Percentiles rank a stretch among this genome's conserved stretches.
Conservation (phyloP, 2,113 vertebrate species). For the Oenanthe oenanthe region DNA sequence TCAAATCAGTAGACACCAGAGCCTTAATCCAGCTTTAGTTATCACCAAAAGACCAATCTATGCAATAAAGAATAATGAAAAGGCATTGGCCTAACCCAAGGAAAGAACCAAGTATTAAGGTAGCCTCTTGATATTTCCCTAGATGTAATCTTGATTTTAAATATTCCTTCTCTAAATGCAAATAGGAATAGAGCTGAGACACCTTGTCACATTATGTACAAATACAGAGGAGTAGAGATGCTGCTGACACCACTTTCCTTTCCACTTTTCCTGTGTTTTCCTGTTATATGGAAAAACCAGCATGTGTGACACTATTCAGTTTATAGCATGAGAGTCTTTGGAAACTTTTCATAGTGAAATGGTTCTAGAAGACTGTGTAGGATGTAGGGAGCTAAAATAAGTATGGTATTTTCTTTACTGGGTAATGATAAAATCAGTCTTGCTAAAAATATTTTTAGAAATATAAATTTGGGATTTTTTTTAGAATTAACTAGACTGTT, state of each 20-base stretch:
- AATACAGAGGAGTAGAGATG: not conserved
- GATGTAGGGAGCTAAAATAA: not conserved
- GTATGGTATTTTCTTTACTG: not conserved
- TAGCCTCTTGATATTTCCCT: not conserved
- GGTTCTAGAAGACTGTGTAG: not conserved
- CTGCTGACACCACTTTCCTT: not conserved
- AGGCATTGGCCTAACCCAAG: accelerated
- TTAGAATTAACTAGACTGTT: not conserved
- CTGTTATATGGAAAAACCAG: not conserved
- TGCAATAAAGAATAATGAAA: not conserved
- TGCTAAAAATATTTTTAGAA: not conserved
- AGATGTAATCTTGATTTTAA: not conserved
- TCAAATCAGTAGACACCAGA: not conserved
- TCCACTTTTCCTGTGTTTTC: not conserved
- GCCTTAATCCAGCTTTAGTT: not conserved
- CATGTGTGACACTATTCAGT: not conserved
- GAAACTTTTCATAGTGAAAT: not conserved
- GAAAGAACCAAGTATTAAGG: not conserved
- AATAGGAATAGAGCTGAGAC: not conserved
- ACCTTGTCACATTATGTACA: not conserved
- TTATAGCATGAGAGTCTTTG: not conserved
- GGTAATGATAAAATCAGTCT: not conserved
- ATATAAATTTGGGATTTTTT: not conserved
- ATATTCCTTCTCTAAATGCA: not conserved
- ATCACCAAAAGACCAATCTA: not conserved